Percentiles rank a stretch among this genome's conserved stretches.
These are phyloP conservation scores for Ameiurus melas DNA, from an alignment of 2,113 vertebrate genomes.

Conservation along the genomic window DNA sequence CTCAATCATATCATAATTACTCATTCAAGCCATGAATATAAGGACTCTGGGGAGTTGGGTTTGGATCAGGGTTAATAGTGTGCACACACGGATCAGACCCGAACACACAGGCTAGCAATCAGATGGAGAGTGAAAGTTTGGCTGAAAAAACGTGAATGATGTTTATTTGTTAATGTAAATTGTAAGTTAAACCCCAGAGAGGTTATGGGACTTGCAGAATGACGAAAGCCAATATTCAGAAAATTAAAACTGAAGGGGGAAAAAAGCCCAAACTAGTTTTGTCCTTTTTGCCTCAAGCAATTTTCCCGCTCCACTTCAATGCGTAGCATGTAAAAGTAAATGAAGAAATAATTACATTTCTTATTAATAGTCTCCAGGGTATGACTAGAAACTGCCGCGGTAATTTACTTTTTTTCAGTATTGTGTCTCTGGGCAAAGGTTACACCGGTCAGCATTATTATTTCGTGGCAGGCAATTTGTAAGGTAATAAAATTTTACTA, in stretches of 20 bases:
- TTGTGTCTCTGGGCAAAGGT: constrained; percentile 49
- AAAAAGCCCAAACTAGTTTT: background rate
- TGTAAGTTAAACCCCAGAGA: background rate
- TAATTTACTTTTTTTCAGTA: constrained; percentile 42
- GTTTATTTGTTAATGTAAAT: background rate
- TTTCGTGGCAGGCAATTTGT: constrained; percentile 29
- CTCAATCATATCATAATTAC: constrained; percentile 75
- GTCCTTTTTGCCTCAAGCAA: constrained; percentile 27
- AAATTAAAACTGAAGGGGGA: background rate
- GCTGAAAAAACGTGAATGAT: background rate
- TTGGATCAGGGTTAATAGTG: constrained; percentile 7
- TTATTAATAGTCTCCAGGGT: constrained; percentile 54
- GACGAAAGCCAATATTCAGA: background rate
- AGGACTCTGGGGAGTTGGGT: background rate
- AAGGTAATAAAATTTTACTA: constrained; percentile 46
- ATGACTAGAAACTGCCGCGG: constrained; percentile 41
- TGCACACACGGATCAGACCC: background rate
- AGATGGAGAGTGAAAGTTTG: too few species aligned
- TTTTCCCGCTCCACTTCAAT: constrained; percentile 41
- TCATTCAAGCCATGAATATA: constrained; percentile 67
- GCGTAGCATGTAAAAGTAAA: constrained; percentile 49
- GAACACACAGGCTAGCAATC: background rate
- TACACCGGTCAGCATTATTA: constrained; percentile 44
- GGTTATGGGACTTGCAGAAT: background rate
- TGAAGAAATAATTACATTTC: constrained; percentile 58